Evolutionary conservation across 2,888 invertebrate species (phyloP), one percentile per base, ranked within the genome.

Genomic region (Drosophila putrida): DNA sequence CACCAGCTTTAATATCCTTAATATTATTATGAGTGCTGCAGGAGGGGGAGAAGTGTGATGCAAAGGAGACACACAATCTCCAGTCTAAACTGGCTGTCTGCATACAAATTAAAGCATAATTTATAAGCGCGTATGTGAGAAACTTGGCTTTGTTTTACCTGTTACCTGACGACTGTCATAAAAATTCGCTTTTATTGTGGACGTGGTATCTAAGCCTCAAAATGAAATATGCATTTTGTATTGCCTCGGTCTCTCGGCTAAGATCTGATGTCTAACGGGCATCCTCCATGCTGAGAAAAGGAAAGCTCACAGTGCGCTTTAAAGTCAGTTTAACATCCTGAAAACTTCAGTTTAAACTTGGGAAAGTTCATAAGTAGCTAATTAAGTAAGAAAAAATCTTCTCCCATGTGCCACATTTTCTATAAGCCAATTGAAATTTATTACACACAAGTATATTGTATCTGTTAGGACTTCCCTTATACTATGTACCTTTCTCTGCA

Each of bases 51-150:
- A n/a, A 6, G 10, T 6, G 47, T 13, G 13, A 4, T n/a, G 0
- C 31, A 4, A 25, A 20, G 54, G 31, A 11, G 53, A 53, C 27
- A 41, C 15, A 31, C 54, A 69, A 63, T 57, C 47, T 47, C 25
- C 38, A 31, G 9, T 9, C 31, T 6, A 31, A 31, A 9, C 31
- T 31, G 31, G 1, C 39, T 31, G 35, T 60, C 64, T 87, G 83
- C 77, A 83, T 83, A 84, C 80, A 83, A 87, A 83, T 83, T 79
- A 84, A 87, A 84, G 71, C 82, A 79, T 83, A 87, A 83, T 83
- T 79, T 68, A 72, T 47, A 73, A 62, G 67, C 43, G 25, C 47
- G 53, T 67, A 39, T 47, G 59, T 39, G 51, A 13, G 38, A 38
- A 54, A 35, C 39, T 46, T 59, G 27, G 43, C n/a, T 38, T 31